These are phyloP conservation scores for Cairina moschata DNA, from an alignment of 2,113 vertebrate species.

Conservation along the genomic window DNA sequence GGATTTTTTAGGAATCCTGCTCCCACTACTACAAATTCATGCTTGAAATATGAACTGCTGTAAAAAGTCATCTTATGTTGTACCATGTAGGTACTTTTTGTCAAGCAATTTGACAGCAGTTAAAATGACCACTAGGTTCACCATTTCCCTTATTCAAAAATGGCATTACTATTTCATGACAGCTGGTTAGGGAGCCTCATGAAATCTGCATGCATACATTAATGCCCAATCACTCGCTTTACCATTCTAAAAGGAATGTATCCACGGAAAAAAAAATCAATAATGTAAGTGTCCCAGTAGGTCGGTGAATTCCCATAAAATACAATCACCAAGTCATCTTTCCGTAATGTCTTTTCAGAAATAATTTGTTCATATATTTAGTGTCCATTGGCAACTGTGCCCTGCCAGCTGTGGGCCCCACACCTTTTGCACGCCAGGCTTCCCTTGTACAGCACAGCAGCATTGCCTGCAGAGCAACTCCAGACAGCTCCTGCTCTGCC, in stretches of 20 bases:
- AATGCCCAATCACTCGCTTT: conserved; percentile 7
- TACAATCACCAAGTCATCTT: not conserved
- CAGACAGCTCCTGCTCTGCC: not conserved
- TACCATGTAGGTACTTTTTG: not conserved
- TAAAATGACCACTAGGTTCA: conserved; percentile 11
- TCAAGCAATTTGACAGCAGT: conserved; percentile 6
- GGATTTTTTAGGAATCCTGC: conserved; percentile 54
- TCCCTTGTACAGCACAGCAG: not conserved
- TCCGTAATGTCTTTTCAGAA: not conserved
- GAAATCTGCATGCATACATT: conserved; percentile 18
- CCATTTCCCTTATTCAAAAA: conserved; percentile 40
- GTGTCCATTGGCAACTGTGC: not conserved
- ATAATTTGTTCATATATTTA: not conserved
- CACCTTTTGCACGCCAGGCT: not conserved
- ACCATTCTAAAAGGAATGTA: conserved; percentile 1
- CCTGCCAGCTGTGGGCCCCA: not conserved
- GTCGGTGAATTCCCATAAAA: not conserved
- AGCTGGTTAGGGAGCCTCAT: conserved; percentile 4
- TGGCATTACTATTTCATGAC: conserved; percentile 26
- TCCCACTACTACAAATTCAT: not conserved
- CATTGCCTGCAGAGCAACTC: not conserved
- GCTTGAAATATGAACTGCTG: conserved; percentile 36
- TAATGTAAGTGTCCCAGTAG: not conserved
- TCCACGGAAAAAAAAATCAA: not conserved
- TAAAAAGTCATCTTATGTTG: not conserved